Evolutionary conservation across 1,140 invertebrate genomes (phyloP), one percentile per base, ranked within the genome.

Genomic region (Aphidius ervi): DNA sequence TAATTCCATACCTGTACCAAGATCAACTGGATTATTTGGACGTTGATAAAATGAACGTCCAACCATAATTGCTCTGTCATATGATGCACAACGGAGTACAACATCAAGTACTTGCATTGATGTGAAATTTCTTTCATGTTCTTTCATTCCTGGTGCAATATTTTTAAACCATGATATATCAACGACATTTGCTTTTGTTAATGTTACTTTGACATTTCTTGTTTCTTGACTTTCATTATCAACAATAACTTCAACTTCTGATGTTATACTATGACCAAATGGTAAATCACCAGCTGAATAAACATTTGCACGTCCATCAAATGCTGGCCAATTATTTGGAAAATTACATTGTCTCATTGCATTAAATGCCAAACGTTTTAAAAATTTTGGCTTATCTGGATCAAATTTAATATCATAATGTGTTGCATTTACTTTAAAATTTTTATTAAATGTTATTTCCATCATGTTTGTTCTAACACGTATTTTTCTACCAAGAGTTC

Each of bases 31-130:
- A 0, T 71, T 69, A 31, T 4, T 6, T 5, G 82, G 82, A 6
- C 72, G 73, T 41, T 70, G 74, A 67, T 84, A 86, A 59, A 81
- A 85, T 43, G 82, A 82, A 42, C 82, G 70, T 3, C 83, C 84
- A 42, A 79, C 79, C 45, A 47, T 6, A 10, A 62, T 63, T n/a
- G 47, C 48, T 16, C 61, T 62, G 48, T 8, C 65, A 37, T 64
- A 55, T 8, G 76, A 61, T 23, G 73, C 83, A 65, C 88, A 85
- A 56, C 87, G 81, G 63, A 97, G 81, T 47, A 95, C 87, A 2
- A 97, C 85, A 74, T 97, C 93, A 3, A 97, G 71, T 53, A 87
- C 91, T 76, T 91, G 89, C 9, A 92, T 73, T 2, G 84, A 82
- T 45, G 87, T 85, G 69, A 86, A 85, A 5, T 92, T 88, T 40